Evolutionary conservation across 2,888 invertebrate genomes (phyloP).

Genomic region (Diplazon laetatorius): DNA sequence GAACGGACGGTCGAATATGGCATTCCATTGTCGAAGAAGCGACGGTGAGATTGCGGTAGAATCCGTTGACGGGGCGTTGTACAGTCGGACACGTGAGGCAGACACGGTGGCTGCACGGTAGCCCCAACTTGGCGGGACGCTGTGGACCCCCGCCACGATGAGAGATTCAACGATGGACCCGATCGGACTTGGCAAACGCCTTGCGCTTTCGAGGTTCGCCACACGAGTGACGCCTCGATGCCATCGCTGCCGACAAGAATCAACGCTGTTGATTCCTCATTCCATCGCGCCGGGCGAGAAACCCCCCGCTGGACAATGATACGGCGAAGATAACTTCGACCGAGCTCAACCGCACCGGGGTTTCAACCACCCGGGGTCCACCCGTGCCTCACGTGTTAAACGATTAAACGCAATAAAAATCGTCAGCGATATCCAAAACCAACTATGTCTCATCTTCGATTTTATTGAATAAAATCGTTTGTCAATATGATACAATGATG

Average conservation of each 20-base stretch:
- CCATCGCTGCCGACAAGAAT: slow-evolving; percentile 33
- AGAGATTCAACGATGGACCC: slow-evolving; percentile 56
- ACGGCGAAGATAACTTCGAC: slow-evolving; percentile 73
- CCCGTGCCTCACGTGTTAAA: slow-evolving; percentile 45
- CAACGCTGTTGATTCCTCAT: slow-evolving; percentile 40
- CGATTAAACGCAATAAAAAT: slow-evolving; percentile 22
- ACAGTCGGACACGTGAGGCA: slow-evolving; percentile 41
- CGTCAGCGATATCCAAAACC: slow-evolving; percentile 39
- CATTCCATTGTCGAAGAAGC: slow-evolving; percentile 38
- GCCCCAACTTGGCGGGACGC: slow-evolving; percentile 61
- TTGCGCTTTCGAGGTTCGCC: too few relatives aligned
- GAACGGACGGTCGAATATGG: slow-evolving; percentile 48
- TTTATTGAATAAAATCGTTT: too few relatives aligned
- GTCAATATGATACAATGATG: background rate
- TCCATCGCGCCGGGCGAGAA: slow-evolving; percentile 64
- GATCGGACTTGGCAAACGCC: slow-evolving; percentile 54
- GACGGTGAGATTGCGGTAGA: slow-evolving; percentile 59
- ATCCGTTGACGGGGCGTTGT: slow-evolving; percentile 1
- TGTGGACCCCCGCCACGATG: slow-evolving; percentile 58
- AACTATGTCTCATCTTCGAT: slow-evolving; percentile 17
- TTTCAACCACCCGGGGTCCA: slow-evolving; percentile 64
- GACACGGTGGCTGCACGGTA: slow-evolving; percentile 55
- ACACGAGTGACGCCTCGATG: too few relatives aligned
- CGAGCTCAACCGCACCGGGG: slow-evolving; percentile 74
- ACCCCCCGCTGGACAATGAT: slow-evolving; percentile 78